Conservation (phyloP, 2,888 invertebrate species). For the Camptogramma bilineatum region DNA sequence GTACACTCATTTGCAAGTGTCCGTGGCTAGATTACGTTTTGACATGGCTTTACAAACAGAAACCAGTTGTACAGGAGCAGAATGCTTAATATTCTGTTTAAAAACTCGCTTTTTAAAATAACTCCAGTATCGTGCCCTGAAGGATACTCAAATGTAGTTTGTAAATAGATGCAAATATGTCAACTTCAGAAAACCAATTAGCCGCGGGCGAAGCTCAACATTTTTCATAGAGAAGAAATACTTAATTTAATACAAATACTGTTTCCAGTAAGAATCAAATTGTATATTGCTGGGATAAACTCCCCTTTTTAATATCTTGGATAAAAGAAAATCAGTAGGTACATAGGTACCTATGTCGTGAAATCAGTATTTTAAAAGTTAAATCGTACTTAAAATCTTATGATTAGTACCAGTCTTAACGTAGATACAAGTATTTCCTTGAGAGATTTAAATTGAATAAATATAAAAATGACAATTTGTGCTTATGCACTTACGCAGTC, state of each 20-base stretch:
- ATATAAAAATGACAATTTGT: no score
- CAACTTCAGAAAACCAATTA: constrained; percentile 34
- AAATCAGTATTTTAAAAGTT: no score
- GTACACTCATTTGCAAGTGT: constrained; percentile 74
- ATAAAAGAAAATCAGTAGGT: not conserved
- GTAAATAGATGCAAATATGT: constrained; percentile 27
- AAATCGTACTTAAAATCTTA: no score
- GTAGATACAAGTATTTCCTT: no score
- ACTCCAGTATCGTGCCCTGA: constrained; percentile 37
- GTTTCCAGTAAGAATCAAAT: not conserved
- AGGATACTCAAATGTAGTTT: constrained; percentile 35
- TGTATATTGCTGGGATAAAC: not conserved
- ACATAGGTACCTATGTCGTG: no score
- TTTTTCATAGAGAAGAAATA: not conserved
- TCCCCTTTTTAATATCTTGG: no score
- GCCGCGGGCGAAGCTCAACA: constrained; percentile 14
- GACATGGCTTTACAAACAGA: constrained; percentile 69
- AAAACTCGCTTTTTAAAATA: constrained; percentile 56
- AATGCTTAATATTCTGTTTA: constrained; percentile 59
- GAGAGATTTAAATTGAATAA: no score
- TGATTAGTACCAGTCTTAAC: no score
- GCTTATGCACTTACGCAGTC: no score
- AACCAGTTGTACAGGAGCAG: constrained; percentile 60
- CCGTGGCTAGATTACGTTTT: constrained; percentile 70
- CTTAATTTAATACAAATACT: constrained; percentile 5